Conservation (phyloP, 2,888 invertebrate species). For the Erebia palarica region DNA sequence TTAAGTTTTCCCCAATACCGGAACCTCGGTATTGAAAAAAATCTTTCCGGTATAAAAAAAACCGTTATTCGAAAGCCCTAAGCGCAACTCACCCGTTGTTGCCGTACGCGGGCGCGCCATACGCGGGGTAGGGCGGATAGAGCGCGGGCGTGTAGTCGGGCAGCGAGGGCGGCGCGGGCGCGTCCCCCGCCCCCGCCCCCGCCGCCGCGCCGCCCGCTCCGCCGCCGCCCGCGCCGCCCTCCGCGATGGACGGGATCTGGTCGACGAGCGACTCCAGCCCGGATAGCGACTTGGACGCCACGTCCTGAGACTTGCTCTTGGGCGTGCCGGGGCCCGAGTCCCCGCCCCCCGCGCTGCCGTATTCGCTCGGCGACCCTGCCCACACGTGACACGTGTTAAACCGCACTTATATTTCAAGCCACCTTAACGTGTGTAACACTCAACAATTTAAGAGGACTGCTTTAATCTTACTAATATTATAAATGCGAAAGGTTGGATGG, state of each 20-base stretch:
- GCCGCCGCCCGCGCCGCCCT: conserved; percentile 70
- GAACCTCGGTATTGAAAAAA: too few species aligned
- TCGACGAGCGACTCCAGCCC: conserved; percentile 94
- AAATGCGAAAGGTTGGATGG: too few species aligned
- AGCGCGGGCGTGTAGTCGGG: conserved; percentile 56
- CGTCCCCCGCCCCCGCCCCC: conserved; percentile 68
- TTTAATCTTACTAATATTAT: too few species aligned
- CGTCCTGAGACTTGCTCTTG: conserved; percentile 84
- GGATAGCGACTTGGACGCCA: conserved; percentile 92
- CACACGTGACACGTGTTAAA: neutral
- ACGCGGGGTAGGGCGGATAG: conserved; percentile 68
- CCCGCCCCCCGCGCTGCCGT: conserved; percentile 49
- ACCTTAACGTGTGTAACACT: too few species aligned
- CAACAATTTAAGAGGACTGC: too few species aligned
- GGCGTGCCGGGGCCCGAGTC: conserved; percentile 55
- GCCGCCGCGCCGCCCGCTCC: conserved; percentile 76
- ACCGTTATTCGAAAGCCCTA: too few species aligned
- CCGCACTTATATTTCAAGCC: too few species aligned
- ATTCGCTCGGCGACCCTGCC: conserved; percentile 69
- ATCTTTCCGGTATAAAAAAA: too few species aligned
- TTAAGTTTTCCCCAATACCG: too few species aligned
- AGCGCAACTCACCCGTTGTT: conserved; percentile 60
- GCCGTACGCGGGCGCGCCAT: conserved; percentile 61
- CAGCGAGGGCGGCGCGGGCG: conserved; percentile 54
- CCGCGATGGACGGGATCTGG: conserved; percentile 94